Conservation (phyloP, 2,888 invertebrate species). For the Atrina japonica region DNA sequence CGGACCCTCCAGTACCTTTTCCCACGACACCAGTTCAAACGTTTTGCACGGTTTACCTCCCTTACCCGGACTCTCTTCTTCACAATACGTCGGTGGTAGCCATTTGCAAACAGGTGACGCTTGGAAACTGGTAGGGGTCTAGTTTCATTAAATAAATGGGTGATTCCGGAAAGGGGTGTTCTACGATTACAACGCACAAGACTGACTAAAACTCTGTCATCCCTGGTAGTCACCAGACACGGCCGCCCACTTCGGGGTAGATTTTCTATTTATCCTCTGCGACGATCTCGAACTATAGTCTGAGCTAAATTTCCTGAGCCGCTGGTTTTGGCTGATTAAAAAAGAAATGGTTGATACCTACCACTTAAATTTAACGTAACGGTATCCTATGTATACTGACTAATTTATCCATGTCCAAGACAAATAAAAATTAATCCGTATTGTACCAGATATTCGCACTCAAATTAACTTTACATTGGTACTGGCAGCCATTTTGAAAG, state of each 20-base stretch:
- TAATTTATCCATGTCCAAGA: too few species aligned
- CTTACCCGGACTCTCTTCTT: background rate
- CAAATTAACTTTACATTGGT: too few species aligned
- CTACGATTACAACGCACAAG: background rate
- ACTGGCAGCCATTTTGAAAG: too few species aligned
- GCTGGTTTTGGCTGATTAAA: too few species aligned
- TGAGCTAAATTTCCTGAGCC: too few species aligned
- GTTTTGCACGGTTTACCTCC: constrained; percentile 2
- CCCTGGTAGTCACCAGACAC: background rate
- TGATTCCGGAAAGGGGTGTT: background rate
- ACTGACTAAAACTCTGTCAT: background rate
- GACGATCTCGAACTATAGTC: too few species aligned
- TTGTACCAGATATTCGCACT: too few species aligned
- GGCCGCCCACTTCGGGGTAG: background rate
- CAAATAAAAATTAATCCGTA: too few species aligned
- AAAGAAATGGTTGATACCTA: too few species aligned
- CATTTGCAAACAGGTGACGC: background rate
- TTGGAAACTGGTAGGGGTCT: background rate
- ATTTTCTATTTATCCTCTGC: background rate
- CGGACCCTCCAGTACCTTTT: background rate
- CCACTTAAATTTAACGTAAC: too few species aligned
- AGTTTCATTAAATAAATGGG: background rate
- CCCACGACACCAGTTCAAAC: constrained; percentile 3
- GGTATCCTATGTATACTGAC: too few species aligned
- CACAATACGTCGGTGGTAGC: background rate